A percentile compares a stretch with the other conserved stretches of the same genome.
These are phyloP conservation scores for Amphiprion clarkii DNA, from an alignment of 2,797 vertebrate genomes.

Conservation along the genomic window DNA sequence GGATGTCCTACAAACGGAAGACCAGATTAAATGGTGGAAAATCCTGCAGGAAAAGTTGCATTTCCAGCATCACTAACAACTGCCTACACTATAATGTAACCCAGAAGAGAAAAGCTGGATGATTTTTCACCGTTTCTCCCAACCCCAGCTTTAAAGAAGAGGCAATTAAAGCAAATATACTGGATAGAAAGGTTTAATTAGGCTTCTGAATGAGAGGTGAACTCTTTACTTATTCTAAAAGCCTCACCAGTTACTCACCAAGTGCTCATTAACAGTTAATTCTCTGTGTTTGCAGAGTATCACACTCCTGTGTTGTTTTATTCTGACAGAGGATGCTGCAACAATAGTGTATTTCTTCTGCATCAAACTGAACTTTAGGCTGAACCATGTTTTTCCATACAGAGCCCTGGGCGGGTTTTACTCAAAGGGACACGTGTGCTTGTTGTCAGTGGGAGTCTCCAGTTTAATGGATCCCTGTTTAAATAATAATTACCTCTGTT, in stretches of 20 bases:
- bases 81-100: no score
- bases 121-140: background rate
- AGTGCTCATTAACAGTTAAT: background rate
- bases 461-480: constrained; percentile 33
- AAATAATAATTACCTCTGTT: constrained; percentile 37
- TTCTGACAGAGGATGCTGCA: background rate
- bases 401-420: background rate
- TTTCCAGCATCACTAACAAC: no score
- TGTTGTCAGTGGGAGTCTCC: constrained; percentile 6
- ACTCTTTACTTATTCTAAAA: background rate
- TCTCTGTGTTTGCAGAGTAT: background rate
- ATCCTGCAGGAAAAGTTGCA: no score
- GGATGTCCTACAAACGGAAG: no score
- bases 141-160: background rate
- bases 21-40: no score
- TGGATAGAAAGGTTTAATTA: background rate
- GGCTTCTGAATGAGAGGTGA: background rate
- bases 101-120: no score
- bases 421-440: background rate
- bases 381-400: constrained; percentile 7
- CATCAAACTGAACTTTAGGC: background rate
- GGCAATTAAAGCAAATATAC: background rate
- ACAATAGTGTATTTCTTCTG: background rate
- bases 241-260: background rate
- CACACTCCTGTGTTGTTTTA: background rate